Base-by-base conservation (phyloP, 1,140 invertebrate species). In the Aphaenogaster ashmeadi region DNA sequence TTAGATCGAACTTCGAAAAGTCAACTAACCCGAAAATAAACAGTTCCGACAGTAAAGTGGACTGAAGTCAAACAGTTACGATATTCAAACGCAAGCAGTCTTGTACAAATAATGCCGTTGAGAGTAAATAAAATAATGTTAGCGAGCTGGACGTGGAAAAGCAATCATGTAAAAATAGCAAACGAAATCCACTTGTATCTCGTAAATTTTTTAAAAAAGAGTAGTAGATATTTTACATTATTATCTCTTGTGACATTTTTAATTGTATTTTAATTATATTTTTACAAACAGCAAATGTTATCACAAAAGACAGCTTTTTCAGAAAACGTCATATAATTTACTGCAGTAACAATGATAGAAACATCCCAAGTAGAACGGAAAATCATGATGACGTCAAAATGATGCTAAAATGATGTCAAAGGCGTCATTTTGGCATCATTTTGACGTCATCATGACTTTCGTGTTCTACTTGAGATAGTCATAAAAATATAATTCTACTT, bases 1-100 rank as follows among this genome's bases (percentile, higher is more conserved):
- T 36, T 33, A 21, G 38, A 84, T 84, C 8, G 54, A 21, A 84
- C 18, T 74, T 60, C 2, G 41, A 21, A 74, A 56, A 84, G 69
- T 84, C 69, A 84, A 50, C 80, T 47, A 6, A 74, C 41, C n/a
- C 27, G 47, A 81, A 81, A 36, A 81, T 36, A 81, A 81, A 54
- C 36, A 69, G n/a, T 67, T 67, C 36, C 21, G n/a, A 54, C 8
- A 80, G n/a, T 67, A 80, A 80, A 80, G 13, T 66, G 27, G 7
- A 41, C n/a, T 11, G 9, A 60, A 74, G 52, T 60, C 67, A 60
- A 74, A 60, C 27, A 83, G 67, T 58, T 83, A 13, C 41, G 18
- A 74, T 74, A 69, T 60, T 74, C 52, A 74, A 69, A 33, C 33
- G 69, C 41, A 38, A 74, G 18, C 38, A 47, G 18, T 62, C 54